Conservation (phyloP, 2,113 vertebrate genomes). For the Entelurus aequoreus region DNA sequence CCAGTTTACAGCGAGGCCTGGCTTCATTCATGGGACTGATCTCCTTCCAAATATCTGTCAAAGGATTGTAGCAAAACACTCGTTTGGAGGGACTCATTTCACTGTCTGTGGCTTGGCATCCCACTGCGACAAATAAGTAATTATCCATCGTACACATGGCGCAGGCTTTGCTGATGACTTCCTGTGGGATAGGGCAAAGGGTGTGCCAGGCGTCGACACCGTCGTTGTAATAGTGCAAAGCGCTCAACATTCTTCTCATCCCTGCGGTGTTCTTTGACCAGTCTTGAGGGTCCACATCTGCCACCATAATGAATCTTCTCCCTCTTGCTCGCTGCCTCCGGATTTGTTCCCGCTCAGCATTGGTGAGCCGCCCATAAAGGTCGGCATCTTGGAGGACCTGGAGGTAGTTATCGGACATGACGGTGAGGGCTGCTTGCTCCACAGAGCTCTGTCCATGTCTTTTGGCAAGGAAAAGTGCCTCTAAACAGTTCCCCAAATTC, state of each 20-base stretch:
- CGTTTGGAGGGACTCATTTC: conserved; percentile 73
- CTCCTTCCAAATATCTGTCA: conserved; percentile 85
- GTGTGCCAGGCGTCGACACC: conserved; percentile 74
- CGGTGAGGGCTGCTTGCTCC: conserved; percentile 73
- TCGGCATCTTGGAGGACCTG: conserved; percentile 79
- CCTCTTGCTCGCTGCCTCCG: conserved; percentile 72
- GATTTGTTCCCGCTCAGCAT: conserved; percentile 79
- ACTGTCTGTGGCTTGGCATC: conserved; percentile 68
- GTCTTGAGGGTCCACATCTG: conserved; percentile 73
- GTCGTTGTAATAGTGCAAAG: conserved; percentile 81
- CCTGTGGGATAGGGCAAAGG: conserved; percentile 74
- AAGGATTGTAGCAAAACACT: conserved; percentile 90
- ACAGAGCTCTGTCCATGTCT: conserved; percentile 61
- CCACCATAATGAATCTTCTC: conserved; percentile 70
- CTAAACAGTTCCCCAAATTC: conserved; percentile 85
- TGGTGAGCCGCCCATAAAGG: conserved; percentile 77
- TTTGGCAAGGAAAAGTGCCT: conserved; percentile 77
- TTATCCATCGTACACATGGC: conserved; percentile 89
- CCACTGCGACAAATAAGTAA: conserved; percentile 87
- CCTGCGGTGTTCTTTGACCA: conserved; percentile 27
- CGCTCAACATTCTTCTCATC: conserved; percentile 55
- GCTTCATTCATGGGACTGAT: conserved; percentile 85
- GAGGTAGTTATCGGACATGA: conserved; percentile 90
- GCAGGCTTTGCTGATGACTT: conserved; percentile 78
- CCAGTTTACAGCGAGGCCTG: conserved; percentile 84